Evolutionary conservation across 2,797 vertebrate genomes (phyloP), one percentile per base, ranked within the genome.

Genomic region (Enteromius argenteus): DNA sequence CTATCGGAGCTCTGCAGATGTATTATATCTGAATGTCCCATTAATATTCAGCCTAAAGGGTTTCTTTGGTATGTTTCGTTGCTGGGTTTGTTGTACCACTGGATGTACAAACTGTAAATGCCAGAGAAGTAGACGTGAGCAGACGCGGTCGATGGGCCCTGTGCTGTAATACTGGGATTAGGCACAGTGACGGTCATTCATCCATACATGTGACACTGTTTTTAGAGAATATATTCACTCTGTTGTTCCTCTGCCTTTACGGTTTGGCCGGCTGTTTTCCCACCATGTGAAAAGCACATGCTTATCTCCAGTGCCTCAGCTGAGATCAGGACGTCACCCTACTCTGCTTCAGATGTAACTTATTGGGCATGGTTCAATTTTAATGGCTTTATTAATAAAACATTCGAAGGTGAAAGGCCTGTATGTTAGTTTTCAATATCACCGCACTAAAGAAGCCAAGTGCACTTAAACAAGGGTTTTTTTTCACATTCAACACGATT

Each of bases 21-120:
- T 95, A 94, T 94, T 95, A 94, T 94, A 96, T 93, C 93, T 95
- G 93, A 96, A 94, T 95, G 95, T 96, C 94, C 93, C 94, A 94
- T 96, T 84, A 92, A 88, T 90, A 87, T 85, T 89, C 87, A 86
- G 84, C 88, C 92, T 83, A 64, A 90, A 85, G 44, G 62, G 62
- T 73, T 85, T 89, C 56, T 79, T 81, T 81, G 84, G 42, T 80
- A 90, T 92, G 89, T 92, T 92, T 91, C 42, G 35, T 94, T 88
- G 93, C 94, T 94, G 93, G 94, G 95, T 92, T 96, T 95, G 93
- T 96, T 95, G 89, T 94, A 92, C 94, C 78, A 89, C 95, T 95
- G 94, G 94, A 94, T 93, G 94, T 96, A 94, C 91, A 93, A 84
- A 94, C 93, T 94, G 92, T 94, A 93, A 93, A 92, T 84, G 90